These are phyloP conservation scores for Callionymus lyra DNA, from an alignment of 2,113 vertebrate genomes.

Conservation along the genomic window DNA sequence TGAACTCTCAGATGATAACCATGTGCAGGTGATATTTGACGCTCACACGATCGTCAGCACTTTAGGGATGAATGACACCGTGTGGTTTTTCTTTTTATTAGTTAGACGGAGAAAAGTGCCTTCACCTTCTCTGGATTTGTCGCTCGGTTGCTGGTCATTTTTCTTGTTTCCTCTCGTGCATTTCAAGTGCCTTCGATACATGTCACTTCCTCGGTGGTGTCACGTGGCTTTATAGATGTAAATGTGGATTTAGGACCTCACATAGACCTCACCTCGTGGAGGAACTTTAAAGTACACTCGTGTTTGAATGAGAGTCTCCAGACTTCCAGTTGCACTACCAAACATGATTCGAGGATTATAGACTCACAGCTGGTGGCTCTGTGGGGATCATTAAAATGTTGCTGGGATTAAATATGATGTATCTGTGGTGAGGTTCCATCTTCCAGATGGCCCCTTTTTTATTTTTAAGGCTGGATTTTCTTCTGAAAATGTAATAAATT, in stretches of 20 bases:
- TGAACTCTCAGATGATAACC: not conserved
- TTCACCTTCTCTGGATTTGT: constrained; percentile 18
- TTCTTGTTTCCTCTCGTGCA: not conserved
- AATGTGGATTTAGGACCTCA: constrained; percentile 7
- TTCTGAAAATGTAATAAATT: constrained; percentile 10
- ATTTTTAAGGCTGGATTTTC: not conserved
- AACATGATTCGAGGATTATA: too few species aligned
- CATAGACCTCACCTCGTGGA: constrained; percentile 4
- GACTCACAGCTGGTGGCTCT: too few species aligned
- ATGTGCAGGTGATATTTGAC: too few species aligned
- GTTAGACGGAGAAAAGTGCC: constrained; percentile 40
- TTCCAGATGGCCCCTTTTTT: not conserved
- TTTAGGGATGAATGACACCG: constrained; percentile 49
- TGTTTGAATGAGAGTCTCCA: not conserved
- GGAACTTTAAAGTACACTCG: constrained; percentile 23
- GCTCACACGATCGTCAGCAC: constrained; percentile 33
- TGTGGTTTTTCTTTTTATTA: constrained; percentile 13
- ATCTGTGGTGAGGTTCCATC: not conserved
- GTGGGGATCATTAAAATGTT: too few species aligned
- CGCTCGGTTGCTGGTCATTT: constrained; percentile 1
- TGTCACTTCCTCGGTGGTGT: constrained; percentile 19
- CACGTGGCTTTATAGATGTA: constrained; percentile 26
- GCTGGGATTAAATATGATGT: not conserved
- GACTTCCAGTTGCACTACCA: too few species aligned
- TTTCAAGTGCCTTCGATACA: constrained; percentile 48